Conservation (phyloP, 2,888 invertebrate species). For the Napeogenes inachia region DNA sequence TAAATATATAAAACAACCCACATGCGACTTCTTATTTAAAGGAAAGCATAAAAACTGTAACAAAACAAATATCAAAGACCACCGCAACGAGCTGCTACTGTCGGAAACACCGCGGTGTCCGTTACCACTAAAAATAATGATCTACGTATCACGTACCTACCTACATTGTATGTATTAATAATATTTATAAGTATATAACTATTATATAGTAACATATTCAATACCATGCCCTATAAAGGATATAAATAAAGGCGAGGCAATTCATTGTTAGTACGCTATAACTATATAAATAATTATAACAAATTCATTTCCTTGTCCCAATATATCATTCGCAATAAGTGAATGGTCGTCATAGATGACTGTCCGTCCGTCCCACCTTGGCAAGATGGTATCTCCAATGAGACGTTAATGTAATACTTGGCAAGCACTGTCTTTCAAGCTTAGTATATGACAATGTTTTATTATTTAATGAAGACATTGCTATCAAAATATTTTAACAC, state of each 20-base stretch:
- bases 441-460: constrained; percentile 58
- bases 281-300: background rate
- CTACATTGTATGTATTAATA: background rate
- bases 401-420: constrained; percentile 73
- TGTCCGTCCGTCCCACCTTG: constrained; percentile 34
- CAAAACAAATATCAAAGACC: constrained; percentile 66
- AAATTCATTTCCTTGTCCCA: constrained; percentile 4
- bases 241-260: too few relatives aligned
- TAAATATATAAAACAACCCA: constrained; percentile 45
- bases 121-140: constrained; percentile 53
- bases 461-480: constrained; percentile 35
- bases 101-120: constrained; percentile 61
- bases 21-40: constrained; percentile 60
- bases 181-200: too few relatives aligned
- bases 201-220: too few relatives aligned
- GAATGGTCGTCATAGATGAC: constrained; percentile 13
- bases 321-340: constrained; percentile 9
- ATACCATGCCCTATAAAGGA: too few relatives aligned
- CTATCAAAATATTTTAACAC: background rate
- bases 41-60: constrained; percentile 60
- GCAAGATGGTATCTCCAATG: constrained; percentile 56
- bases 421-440: constrained; percentile 54
- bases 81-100: constrained; percentile 58
- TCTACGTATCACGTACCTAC: constrained; percentile 14
- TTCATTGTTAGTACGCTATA: background rate